Evolutionary conservation across 2,113 vertebrate genomes (phyloP).

Genomic region (Echinops telfairi): DNA sequence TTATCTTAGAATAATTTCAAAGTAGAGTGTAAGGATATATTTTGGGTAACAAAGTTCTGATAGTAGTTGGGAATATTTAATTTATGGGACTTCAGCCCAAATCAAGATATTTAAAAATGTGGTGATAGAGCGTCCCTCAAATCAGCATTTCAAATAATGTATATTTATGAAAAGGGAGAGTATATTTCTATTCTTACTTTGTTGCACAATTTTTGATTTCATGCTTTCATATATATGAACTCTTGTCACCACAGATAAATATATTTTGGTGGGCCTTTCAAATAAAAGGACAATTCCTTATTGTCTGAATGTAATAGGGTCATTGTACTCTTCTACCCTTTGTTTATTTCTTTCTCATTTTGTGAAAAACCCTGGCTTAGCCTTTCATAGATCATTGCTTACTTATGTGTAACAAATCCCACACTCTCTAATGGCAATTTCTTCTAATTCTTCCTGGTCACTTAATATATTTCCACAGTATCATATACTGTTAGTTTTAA

Average conservation of each 20-base stretch:
- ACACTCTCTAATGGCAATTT: constrained; percentile 53
- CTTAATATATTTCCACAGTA: constrained; percentile 59
- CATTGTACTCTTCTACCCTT: constrained; percentile 85
- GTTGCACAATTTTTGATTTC: constrained; percentile 69
- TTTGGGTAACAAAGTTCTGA: constrained; percentile 78
- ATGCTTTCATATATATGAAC: constrained; percentile 75
- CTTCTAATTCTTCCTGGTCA: constrained; percentile 64
- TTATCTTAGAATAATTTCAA: constrained; percentile 77
- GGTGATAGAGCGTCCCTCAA: constrained; percentile 52
- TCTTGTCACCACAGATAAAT: constrained; percentile 80
- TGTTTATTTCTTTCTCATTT: constrained; percentile 85
- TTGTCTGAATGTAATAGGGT: constrained; percentile 85
- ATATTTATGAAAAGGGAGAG: constrained; percentile 80
- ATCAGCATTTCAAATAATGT: constrained; percentile 75
- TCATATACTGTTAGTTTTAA: constrained; percentile 42
- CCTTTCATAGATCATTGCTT: constrained; percentile 76
- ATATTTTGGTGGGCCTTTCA: constrained; percentile 76
- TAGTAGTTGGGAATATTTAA: constrained; percentile 72
- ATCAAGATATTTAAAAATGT: constrained; percentile 72
- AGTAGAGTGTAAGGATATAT: constrained; percentile 68
- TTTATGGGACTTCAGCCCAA: constrained; percentile 76
- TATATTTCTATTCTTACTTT: constrained; percentile 75
- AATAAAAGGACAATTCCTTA: constrained; percentile 81
- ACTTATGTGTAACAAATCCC: constrained; percentile 75
- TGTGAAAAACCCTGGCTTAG: constrained; percentile 62